Percentiles rank a stretch among this genome's conserved stretches.
Evolutionary conservation across 1,140 invertebrate species (phyloP).

Genomic region (Drosophila nikananu): DNA sequence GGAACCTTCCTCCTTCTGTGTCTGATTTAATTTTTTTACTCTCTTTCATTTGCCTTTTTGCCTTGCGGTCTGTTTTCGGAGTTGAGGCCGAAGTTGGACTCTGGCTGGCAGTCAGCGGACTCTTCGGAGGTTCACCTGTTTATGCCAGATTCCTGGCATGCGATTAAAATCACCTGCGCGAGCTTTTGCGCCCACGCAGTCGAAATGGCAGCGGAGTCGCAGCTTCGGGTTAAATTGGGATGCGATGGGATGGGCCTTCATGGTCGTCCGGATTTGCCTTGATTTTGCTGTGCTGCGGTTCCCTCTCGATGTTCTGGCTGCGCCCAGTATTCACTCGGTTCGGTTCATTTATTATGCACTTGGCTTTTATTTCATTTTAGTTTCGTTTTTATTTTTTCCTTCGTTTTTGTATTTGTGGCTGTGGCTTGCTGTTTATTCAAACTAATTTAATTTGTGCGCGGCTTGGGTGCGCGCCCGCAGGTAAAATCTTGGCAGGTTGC

Average conservation of each 20-base stretch:
- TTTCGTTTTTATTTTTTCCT: slow-evolving; percentile 41
- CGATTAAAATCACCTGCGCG: slow-evolving; percentile 85
- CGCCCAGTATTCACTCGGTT: slow-evolving; percentile 51
- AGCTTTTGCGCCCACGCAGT: slow-evolving; percentile 80
- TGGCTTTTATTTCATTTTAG: slow-evolving; percentile 56
- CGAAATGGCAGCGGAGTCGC: slow-evolving; percentile 17
- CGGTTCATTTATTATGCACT: slow-evolving; percentile 80
- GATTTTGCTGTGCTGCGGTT: slow-evolving; percentile 56
- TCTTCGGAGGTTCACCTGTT: slow-evolving; percentile 78
- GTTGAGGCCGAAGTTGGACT: slow-evolving; percentile 31
- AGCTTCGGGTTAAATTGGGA: slow-evolving; percentile 53
- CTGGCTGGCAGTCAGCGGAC: slow-evolving; percentile 24
- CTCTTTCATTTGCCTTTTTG: slow-evolving; percentile 35
- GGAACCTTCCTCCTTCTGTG: slow-evolving; percentile 49
- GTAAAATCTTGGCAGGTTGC: slow-evolving; percentile 73
- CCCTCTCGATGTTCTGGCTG: slow-evolving; percentile 55
- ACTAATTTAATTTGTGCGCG: slow-evolving; percentile 82
- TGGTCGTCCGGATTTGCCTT: slow-evolving; percentile 48
- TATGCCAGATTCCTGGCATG: slow-evolving; percentile 84
- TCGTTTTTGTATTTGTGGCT: neutral
- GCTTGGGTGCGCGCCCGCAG: slow-evolving; percentile 73
- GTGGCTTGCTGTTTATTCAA: slow-evolving; percentile 79
- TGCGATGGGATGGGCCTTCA: slow-evolving; percentile 45
- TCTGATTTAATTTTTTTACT: slow-evolving; percentile 71
- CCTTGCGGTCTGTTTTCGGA: slow-evolving; percentile 56